These are phyloP conservation scores for Cottus gobio DNA, from an alignment of 2,113 vertebrate genomes.

Conservation along the genomic window DNA sequence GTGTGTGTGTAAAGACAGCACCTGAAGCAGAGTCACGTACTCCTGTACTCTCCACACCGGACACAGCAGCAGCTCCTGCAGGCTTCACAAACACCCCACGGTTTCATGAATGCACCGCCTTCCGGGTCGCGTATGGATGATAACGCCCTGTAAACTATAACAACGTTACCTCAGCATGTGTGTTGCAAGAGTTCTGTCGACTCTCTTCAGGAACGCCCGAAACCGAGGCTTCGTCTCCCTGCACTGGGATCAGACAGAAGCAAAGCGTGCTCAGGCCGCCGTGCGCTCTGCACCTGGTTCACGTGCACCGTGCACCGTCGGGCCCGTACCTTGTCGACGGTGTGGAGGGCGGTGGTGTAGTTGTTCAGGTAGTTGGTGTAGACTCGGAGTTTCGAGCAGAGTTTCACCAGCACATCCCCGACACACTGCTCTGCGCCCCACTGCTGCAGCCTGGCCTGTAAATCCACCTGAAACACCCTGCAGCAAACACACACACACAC, in stretches of 20 bases:
- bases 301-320: not conserved
- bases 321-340: conserved; percentile 85
- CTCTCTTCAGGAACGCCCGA: conserved; percentile 87
- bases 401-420: conserved; percentile 83
- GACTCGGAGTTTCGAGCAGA: conserved; percentile 81
- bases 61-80: conserved; percentile 87
- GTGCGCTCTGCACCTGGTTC: too few relatives aligned
- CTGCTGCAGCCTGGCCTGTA: conserved; percentile 79
- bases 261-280: not conserved
- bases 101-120: not conserved
- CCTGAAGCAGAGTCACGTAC: conserved; percentile 85
- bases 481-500: conserved; percentile 17
- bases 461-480: conserved; percentile 80
- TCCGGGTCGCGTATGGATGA: not conserved
- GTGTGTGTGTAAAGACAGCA: conserved; percentile 83
- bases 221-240: conserved; percentile 84
- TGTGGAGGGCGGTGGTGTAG: conserved; percentile 83
- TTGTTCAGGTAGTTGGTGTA: conserved; percentile 88
- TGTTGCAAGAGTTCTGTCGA: conserved; percentile 82
- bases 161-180: conserved; percentile 88
- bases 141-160: not conserved
- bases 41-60: conserved; percentile 86
- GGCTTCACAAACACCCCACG: conserved; percentile 71
- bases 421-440: conserved; percentile 85
- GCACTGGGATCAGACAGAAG: conserved; percentile 75